Evolutionary conservation across 2,113 vertebrate species (phyloP), one percentile per base, ranked within the genome.

Genomic region (Zosterops japonicus): DNA sequence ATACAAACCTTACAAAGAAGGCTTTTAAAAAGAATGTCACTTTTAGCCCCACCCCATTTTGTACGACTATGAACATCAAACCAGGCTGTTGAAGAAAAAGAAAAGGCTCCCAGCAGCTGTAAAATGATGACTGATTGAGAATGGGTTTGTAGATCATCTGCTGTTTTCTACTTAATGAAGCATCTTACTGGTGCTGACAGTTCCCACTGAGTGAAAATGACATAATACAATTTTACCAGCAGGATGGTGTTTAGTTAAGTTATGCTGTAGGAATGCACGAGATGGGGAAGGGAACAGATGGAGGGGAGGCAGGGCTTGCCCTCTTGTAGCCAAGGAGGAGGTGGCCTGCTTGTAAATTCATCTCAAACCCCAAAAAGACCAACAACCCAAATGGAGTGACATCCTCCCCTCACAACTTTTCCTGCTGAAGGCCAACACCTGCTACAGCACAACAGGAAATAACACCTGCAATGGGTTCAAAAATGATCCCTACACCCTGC

Each of bases 121-220:
- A 39, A 91, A 94, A 95, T 41, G 85, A 90, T 77, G 92, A 81
- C 64, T 93, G 95, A 85, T 49, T n/a, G 59, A 92, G 92, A 96
- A 88, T 42, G 75, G 56, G 47, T 74, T 90, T 9, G 23, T 64
- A 86, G 83, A 94, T 95, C 92, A 94, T 95, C 67, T 93, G 81
- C 88, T 86, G 74, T 80, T 95, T 83, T 92, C 90, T 50, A 61
- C 86, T 96, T 92, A 94, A 96, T 94, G 93, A 92, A 96, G 82
- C 92, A 96, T 95, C 90, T 90, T 93, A 85, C 63, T 91, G 78
- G 77, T 78, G 95, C 74, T 95, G 95, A 97, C 92, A 95, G 93
- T 89, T 96, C 94, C 93, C 50, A 86, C 70, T 35, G 85, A 94
- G 74, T 91, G 83, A 68, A 91, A 90, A 96, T 91, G 83, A 90